Evolutionary conservation across 2,113 vertebrate genomes (phyloP).

Genomic region (Chiloscyllium plagiosum): DNA sequence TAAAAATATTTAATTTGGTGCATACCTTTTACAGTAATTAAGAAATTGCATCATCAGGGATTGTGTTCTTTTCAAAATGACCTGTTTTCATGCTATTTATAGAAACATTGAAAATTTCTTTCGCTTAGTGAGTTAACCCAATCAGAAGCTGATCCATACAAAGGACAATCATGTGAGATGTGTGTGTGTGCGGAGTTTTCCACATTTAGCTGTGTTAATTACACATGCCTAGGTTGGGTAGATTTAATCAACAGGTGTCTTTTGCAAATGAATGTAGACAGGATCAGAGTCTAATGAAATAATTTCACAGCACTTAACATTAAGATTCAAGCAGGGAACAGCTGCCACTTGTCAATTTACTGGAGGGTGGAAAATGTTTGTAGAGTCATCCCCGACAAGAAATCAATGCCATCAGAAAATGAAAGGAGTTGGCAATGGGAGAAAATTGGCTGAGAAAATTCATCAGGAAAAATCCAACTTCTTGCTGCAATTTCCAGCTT

Average conservation of each 20-base stretch:
- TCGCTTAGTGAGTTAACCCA: not conserved
- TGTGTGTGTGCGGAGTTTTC: not conserved
- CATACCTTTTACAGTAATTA: not conserved
- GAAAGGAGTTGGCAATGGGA: not conserved
- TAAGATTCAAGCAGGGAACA: not conserved
- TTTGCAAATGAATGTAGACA: not conserved
- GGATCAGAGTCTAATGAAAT: not conserved
- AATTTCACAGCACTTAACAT: not conserved
- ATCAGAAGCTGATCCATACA: not conserved
- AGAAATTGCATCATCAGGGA: not conserved
- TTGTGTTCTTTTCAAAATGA: not conserved
- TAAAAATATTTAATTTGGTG: not conserved
- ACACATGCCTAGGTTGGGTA: not conserved
- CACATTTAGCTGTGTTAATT: not conserved
- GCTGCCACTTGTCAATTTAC: not conserved
- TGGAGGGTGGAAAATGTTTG: not conserved
- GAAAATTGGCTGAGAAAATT: not conserved
- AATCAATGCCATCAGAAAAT: not conserved
- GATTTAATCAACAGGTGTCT: not conserved
- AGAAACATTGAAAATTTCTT: not conserved
- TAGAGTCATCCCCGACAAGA: not conserved
- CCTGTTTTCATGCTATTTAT: not conserved
- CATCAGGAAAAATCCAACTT: not conserved
- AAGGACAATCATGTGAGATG: not conserved
- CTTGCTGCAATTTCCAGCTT: not conserved